Base-by-base conservation (phyloP, 2,888 invertebrate species). In the Nomada fabriciana region DNA sequence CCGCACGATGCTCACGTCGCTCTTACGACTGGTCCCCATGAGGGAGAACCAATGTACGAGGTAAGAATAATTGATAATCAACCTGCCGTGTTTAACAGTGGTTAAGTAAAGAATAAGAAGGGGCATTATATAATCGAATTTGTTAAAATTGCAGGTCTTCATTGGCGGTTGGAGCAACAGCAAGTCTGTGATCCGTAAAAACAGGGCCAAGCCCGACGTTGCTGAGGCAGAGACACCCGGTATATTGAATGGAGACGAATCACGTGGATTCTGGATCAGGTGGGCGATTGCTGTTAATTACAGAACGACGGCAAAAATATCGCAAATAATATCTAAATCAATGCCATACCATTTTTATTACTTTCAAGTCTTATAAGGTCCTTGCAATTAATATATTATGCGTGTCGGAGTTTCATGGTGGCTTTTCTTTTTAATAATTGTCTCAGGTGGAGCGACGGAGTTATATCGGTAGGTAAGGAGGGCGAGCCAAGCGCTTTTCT, bases 161-260 rank as follows among this genome's bases (percentile, higher is more conserved):
- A 95, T 98, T 89, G 98, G 98, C 43, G 98, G 98, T 47, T 98
- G 98, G 98, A 95, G 96, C 36, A 98, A 98, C 94, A 94, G 95
- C 83, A 98, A 97, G 94, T 97, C 97, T 50, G 97, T 97, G 0
- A 97, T 98, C 91, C 96, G 98, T 78, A 96, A 96, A 91, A 97
- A 98, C 94, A 95, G 96, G 92, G 94, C 95, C 82, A 96, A 97
- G 94, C 97, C 97, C 3, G 97, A 97, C 72, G 96, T 96, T 83
- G 96, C 95, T 15, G 96, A 96, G 93, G 95, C 94, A 7, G 95
- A 96, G 47, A 98, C 97, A 0, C 97, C 97, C 0, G 95, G 95
- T 77, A 96, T 97, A 88, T 94, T 98, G 86, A 96, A 95, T 91
- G 95, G 94, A 10, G 96, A 96, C 57, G 97, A 98, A 93, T 97